phyloP scores from a whole-genome alignment of 64 coral and sea anemone species.

The Anthopleura sola region DNA sequence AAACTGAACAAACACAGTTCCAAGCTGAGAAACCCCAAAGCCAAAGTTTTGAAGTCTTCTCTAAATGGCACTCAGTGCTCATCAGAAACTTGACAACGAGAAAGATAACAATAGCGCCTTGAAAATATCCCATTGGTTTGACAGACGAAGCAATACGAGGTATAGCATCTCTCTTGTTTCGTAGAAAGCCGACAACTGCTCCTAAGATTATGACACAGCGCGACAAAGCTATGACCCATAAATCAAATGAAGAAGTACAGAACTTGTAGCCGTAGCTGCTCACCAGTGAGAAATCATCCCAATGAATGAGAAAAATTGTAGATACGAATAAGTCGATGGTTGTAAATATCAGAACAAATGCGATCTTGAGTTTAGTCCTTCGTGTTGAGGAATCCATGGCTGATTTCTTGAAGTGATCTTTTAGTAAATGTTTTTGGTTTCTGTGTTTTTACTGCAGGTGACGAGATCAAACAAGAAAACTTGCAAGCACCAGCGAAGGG shows the following conservation, averaged over 20 bases:
- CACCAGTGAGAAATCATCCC: constrained; percentile 53
- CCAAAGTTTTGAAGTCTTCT: constrained; percentile 41
- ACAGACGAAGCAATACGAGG: constrained; percentile 38
- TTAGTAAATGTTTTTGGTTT: background rate
- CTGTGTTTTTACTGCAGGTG: background rate
- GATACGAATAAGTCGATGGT: background rate
- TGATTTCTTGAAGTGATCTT: background rate
- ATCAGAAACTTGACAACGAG: constrained; percentile 73
- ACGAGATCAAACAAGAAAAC: background rate
- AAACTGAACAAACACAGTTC: constrained; percentile 32
- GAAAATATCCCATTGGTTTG: constrained; percentile 56
- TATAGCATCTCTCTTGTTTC: constrained; percentile 59
- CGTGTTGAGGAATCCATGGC: background rate
- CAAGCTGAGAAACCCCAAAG: constrained; percentile 55
- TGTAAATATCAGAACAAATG: background rate
- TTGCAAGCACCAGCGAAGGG: background rate
- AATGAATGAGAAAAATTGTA: constrained; percentile 59
- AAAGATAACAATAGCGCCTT: constrained; percentile 36
- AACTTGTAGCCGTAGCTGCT: constrained; percentile 43
- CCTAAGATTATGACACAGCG: constrained; percentile 50
- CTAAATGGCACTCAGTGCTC: constrained; percentile 65
- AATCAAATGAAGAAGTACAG: constrained; percentile 74
- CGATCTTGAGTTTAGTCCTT: background rate
- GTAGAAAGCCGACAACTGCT: constrained; percentile 49
- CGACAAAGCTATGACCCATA: constrained; percentile 66